Percentiles rank a stretch among this genome's conserved stretches.
Conservation (phyloP, 1,140 invertebrate species). For the Megalopta genalis region DNA sequence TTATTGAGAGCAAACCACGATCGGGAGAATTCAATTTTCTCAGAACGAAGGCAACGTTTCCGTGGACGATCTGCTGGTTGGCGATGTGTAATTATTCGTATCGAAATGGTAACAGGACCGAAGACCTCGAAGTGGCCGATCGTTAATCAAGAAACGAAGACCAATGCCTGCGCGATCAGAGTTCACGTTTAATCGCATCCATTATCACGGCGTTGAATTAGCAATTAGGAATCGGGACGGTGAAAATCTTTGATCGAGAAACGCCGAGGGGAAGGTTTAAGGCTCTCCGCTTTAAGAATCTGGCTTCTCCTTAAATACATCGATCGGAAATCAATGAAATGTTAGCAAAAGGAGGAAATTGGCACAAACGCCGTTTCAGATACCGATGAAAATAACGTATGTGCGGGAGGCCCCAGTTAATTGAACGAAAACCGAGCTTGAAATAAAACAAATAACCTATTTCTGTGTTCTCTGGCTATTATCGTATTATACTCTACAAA, state of each 20-base stretch:
- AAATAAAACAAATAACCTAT: no score
- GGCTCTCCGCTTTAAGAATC: conserved; percentile 1
- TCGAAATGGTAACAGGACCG: conserved; percentile 9
- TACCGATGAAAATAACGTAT: no score
- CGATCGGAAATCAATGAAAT: no score
- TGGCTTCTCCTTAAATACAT: no score
- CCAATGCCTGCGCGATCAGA: not conserved
- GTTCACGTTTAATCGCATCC: conserved; percentile 12
- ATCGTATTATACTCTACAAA: no score
- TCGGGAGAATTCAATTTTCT: conserved; percentile 38
- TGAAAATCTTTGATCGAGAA: not conserved
- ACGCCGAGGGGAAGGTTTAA: not conserved
- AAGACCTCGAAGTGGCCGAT: conserved; percentile 4
- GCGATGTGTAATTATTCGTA: conserved; percentile 17
- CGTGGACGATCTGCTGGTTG: not conserved
- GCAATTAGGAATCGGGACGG: not conserved
- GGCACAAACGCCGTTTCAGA: no score
- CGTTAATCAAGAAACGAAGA: not conserved
- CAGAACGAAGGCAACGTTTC: not conserved
- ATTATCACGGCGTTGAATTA: not conserved
- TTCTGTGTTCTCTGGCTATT: no score
- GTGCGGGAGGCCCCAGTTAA: no score
- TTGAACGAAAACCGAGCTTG: no score
- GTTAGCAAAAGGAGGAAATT: no score
- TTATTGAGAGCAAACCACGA: conserved; percentile 5